Percentiles rank a stretch among this genome's conserved stretches.
Evolutionary conservation across 2,888 invertebrate species (phyloP).

Genomic region (Thysanoteuthis rhombus): DNA sequence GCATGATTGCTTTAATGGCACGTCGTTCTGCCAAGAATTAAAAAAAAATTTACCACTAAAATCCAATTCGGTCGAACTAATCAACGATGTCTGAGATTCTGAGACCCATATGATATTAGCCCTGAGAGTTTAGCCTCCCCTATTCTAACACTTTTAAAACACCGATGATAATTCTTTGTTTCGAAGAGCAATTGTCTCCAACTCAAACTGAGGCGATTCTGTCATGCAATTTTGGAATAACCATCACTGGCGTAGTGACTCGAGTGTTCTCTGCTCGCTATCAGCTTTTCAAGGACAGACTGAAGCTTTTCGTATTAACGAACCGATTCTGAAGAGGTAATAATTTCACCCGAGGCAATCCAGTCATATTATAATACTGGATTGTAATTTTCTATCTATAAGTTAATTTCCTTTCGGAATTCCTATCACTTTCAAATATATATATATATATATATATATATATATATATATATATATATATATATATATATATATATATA

Average conservation of each 20-base stretch:
- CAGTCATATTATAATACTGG: background rate
- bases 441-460: background rate
- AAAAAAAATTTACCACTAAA: background rate
- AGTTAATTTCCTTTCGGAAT: background rate
- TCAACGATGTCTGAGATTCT: background rate
- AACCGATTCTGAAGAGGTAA: background rate
- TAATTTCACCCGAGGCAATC: background rate
- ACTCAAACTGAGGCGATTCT: background rate
- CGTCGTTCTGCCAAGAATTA: background rate
- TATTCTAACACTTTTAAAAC: too few relatives aligned
- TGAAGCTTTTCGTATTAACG: background rate
- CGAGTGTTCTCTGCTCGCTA: background rate
- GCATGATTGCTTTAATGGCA: background rate
- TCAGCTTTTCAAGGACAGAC: background rate
- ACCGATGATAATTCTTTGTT: background rate
- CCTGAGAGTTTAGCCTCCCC: accelerated
- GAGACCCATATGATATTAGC: background rate
- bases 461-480: background rate
- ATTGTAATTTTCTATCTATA: background rate
- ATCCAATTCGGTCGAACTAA: background rate
- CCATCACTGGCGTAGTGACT: background rate
- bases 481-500: background rate
- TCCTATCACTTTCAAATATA: background rate
- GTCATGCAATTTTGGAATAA: background rate
- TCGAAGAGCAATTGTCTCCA: background rate